phyloP scores from a whole-genome alignment of 2,888 invertebrate genomes.

The Caenorhabditis japonica region DNA sequence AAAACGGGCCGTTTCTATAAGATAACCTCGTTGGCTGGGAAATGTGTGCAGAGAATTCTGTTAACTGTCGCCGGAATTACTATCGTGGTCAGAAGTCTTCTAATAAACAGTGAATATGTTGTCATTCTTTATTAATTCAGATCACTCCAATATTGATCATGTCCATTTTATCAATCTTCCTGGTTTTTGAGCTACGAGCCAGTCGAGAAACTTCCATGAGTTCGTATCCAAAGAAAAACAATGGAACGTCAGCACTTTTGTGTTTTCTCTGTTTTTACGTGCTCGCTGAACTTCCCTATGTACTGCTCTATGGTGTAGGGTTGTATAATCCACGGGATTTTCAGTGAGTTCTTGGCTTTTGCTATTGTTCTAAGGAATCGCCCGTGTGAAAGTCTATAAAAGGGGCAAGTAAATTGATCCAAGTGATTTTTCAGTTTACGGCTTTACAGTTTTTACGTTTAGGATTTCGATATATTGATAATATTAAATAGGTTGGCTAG shows the following conservation, averaged over 20 bases:
- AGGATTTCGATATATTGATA: too few relatives aligned
- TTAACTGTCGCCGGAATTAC: slow-evolving; percentile 12
- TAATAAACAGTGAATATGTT: too few relatives aligned
- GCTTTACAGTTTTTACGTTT: too few relatives aligned
- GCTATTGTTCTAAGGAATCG: not conserved
- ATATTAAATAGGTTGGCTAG: too few relatives aligned
- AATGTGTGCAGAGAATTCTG: slow-evolving; percentile 17
- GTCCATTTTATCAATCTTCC: slow-evolving; percentile 23
- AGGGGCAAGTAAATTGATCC: too few relatives aligned
- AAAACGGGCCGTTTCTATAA: too few relatives aligned
- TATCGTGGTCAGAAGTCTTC: slow-evolving; percentile 2
- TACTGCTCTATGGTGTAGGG: slow-evolving; percentile 20
- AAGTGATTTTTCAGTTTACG: too few relatives aligned
- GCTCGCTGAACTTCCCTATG: slow-evolving; percentile 31
- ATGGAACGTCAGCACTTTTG: slow-evolving; percentile 10
- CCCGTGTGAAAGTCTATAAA: not conserved
- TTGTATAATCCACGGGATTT: slow-evolving; percentile 31
- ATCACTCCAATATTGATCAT: slow-evolving; percentile 17
- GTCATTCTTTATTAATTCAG: too few relatives aligned
- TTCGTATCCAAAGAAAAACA: slow-evolving; percentile 4
- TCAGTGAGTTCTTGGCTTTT: slow-evolving; percentile 6
- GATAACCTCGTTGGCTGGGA: slow-evolving; percentile 13
- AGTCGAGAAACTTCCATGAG: not conserved
- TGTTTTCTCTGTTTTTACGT: slow-evolving; percentile 29
- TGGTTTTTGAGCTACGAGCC: slow-evolving; percentile 14